phyloP scores from a whole-genome alignment of 2,888 invertebrate species.

The Hirtodrosophila histrioides region DNA sequence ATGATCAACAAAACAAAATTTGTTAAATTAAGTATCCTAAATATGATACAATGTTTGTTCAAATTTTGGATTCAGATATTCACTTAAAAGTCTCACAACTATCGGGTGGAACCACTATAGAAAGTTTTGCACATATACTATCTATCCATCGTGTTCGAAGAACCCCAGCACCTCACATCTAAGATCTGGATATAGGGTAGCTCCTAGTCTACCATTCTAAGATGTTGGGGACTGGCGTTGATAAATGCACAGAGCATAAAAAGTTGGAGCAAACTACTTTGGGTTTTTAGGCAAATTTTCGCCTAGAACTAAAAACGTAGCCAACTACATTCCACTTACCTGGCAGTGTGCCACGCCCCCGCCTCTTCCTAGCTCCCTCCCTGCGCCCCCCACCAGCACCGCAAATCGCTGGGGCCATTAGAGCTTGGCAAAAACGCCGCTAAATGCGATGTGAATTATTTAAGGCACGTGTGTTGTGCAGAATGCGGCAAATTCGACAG shows the following conservation, averaged over 20 bases:
- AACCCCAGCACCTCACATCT: no score
- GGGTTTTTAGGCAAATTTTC: conserved; percentile 80
- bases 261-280: conserved; percentile 76
- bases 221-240: conserved; percentile 56
- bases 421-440: conserved; percentile 70
- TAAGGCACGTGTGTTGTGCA: conserved; percentile 80
- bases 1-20: no score
- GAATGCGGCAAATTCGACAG: conserved; percentile 81
- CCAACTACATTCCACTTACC: conserved; percentile 79
- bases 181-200: no score
- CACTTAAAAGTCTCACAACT: no score
- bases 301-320: conserved; percentile 69
- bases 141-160: no score
- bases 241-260: conserved; percentile 72
- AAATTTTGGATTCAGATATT: no score
- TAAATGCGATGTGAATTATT: conserved; percentile 79
- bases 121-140: no score
- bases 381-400: conserved; percentile 1
- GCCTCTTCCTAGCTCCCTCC: background rate
- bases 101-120: no score
- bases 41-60: no score
- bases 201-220: background rate
- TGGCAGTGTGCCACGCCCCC: conserved; percentile 63
- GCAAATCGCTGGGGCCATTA: conserved; percentile 73
- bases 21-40: no score